Base-by-base conservation (phyloP, 2,113 vertebrate species). In the Talpa occidentalis region DNA sequence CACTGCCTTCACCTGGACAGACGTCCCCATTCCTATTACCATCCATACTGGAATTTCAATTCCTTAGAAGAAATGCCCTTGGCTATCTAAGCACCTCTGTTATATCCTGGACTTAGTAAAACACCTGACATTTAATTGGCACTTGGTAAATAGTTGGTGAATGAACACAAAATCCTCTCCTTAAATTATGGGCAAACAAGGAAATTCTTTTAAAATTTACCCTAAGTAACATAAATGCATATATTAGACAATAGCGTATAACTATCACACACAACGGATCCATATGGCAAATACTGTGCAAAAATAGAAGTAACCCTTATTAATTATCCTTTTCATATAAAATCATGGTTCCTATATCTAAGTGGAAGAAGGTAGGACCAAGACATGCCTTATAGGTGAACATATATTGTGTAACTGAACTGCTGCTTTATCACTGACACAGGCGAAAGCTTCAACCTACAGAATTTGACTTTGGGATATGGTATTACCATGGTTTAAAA, bases 131-230 rank as follows among this genome's bases (percentile, higher is more conserved):
- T 74, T 52, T 70, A 74, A 76, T 81, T 84, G 67, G 24, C 73
- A 49, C 28, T 80, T 81, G 28, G 54, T 81, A 94, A 85, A 77
- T 92, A 92, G 80, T 76, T 90, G 40, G 56, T 54, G 42, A 88
- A 35, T 66, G 64, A 60, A 76, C 87, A 76, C 67, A 60, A 94
- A 92, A 21, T 60, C 17, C 32, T 78, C 15, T n/a, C 70, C 89
- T 94, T 93, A 32, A 37, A 4, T 79, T 87, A n/a, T 70, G 7
- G 30, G 10, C 64, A 88, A 56, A 85, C 42, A 54, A 84, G 24
- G 30, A 67, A 91, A 16, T 78, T 62, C 15, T n/a, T 90, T 49
- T 21, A 16, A 32, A 91, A 24, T 47, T 80, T 26, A 52, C 74
- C 24, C 2, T 60, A 70, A 87, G 24, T 76, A 92, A 74, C 52